These are phyloP conservation scores for Drosophila dunni DNA, from an alignment of 1,140 invertebrate species.

Conservation along the genomic window DNA sequence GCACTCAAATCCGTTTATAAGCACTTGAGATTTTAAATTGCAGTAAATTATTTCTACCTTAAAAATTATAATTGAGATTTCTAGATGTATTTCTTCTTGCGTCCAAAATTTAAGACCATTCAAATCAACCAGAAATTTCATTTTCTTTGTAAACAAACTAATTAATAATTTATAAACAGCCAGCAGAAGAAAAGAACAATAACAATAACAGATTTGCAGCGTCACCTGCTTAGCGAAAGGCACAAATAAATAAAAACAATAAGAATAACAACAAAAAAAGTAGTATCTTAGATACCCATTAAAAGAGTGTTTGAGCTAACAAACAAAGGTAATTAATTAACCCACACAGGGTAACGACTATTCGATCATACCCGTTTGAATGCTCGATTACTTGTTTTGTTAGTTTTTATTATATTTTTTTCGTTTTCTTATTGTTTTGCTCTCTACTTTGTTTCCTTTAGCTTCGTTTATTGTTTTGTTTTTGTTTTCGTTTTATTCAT, in stretches of 20 bases:
- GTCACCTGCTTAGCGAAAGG: constrained; percentile 47
- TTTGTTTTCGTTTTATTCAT: constrained; percentile 9
- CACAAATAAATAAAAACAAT: constrained; percentile 12
- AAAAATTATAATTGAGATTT: constrained; percentile 57
- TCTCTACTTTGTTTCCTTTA: constrained; percentile 14
- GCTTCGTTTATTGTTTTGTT: constrained; percentile 23
- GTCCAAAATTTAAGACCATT: constrained; percentile 57
- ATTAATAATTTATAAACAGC: constrained; percentile 74
- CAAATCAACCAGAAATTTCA: constrained; percentile 65
- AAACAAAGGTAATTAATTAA: not conserved
- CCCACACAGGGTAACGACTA: not conserved
- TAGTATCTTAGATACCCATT: constrained; percentile 1
- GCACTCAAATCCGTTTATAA: not conserved
- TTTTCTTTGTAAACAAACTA: constrained; percentile 75
- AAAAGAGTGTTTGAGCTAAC: not conserved
- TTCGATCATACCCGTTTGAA: not conserved
- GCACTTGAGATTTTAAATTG: not conserved
- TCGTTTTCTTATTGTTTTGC: constrained; percentile 10
- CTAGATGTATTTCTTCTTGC: constrained; percentile 65
- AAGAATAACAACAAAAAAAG: constrained; percentile 27
- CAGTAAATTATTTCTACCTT: not conserved
- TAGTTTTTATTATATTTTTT: constrained; percentile 2
- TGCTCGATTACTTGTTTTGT: constrained; percentile 15
- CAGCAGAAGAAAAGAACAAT: constrained; percentile 2
- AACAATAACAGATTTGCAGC: constrained; percentile 40